Percentiles rank a stretch among this genome's conserved stretches.
Conservation (phyloP, 2,888 invertebrate species). For the Lagria hirta region DNA sequence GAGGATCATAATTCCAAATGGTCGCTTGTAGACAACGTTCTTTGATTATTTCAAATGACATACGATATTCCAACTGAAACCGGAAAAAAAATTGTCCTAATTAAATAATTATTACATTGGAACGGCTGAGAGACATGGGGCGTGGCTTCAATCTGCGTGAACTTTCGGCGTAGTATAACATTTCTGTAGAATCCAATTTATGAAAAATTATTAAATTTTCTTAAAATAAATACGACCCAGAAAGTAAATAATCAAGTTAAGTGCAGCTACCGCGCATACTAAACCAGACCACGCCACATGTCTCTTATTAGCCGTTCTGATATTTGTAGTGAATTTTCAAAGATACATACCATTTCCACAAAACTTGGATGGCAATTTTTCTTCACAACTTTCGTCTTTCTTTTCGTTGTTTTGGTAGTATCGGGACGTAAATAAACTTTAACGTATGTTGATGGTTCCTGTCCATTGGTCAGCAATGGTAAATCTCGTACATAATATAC, state of each 20-base stretch:
- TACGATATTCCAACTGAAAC: constrained; percentile 78
- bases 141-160: no score
- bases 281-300: no score
- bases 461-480: constrained; percentile 73
- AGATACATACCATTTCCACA: constrained; percentile 84
- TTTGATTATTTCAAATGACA: constrained; percentile 77
- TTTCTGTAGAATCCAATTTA: no score
- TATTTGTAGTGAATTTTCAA: constrained; percentile 13
- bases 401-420: constrained; percentile 86
- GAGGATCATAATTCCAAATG: constrained; percentile 90
- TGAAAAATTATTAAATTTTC: no score
- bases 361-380: constrained; percentile 95
- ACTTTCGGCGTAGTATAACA: no score
- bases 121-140: no score
- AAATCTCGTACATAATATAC: constrained; percentile 90
- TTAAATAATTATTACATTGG: no score
- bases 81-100: constrained; percentile 3
- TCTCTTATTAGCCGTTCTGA: no score
- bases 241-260: no score
- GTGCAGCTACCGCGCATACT: no score
- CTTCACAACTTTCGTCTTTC: constrained; percentile 92
- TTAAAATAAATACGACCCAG: no score
- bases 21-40: constrained; percentile 83
- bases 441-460: constrained; percentile 87
- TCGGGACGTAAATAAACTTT: constrained; percentile 94